Evolutionary conservation across 2,888 invertebrate genomes (phyloP).

Genomic region (Pollenia angustigena): DNA sequence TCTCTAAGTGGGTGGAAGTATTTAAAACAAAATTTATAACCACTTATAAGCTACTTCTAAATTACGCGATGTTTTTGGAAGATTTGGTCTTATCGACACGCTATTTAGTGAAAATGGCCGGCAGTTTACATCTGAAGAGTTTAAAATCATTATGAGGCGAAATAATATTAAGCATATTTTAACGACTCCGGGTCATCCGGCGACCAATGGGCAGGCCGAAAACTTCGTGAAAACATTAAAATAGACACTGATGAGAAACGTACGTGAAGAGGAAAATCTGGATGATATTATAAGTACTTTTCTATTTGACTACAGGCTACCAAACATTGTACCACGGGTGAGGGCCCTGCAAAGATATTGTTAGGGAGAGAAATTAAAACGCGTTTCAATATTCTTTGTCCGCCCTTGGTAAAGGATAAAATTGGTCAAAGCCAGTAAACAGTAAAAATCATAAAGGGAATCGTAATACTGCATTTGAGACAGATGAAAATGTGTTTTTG

Average conservation of each 20-base stretch:
- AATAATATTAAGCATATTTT: slow-evolving; percentile 45
- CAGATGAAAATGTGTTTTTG: too few relatives aligned
- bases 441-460: slow-evolving; percentile 20
- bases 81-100: slow-evolving; percentile 59
- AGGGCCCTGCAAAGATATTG: slow-evolving; percentile 51
- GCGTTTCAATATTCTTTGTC: slow-evolving; percentile 35
- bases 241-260: background rate
- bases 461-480: background rate
- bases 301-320: slow-evolving; percentile 38
- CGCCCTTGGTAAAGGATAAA: slow-evolving; percentile 34
- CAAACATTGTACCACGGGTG: slow-evolving; percentile 36
- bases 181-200: too few relatives aligned
- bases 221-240: background rate
- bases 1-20: slow-evolving; percentile 68
- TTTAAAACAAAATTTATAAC: slow-evolving; percentile 72
- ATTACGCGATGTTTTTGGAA: slow-evolving; percentile 65
- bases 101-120: slow-evolving; percentile 68
- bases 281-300: slow-evolving; percentile 42
- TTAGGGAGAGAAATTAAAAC: slow-evolving; percentile 40
- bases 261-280: slow-evolving; percentile 13
- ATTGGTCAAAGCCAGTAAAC: slow-evolving; percentile 12
- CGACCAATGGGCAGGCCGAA: too few relatives aligned
- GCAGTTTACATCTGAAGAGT: slow-evolving; percentile 48
- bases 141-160: background rate
- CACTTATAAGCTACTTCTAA: slow-evolving; percentile 49